Base-by-base conservation (phyloP, 2,113 vertebrate species). In the Symphodus melops region DNA sequence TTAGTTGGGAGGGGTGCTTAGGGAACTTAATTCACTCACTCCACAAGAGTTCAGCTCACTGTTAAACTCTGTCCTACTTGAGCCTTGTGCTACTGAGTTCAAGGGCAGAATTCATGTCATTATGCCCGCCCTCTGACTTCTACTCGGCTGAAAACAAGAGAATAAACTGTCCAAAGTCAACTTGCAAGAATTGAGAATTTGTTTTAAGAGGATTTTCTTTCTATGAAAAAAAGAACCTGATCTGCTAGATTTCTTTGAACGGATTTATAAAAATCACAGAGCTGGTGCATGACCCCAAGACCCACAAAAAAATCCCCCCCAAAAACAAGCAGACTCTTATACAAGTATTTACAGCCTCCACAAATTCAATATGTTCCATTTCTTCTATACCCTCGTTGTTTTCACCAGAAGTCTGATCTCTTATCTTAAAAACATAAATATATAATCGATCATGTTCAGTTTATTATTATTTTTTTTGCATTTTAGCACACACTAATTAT, bases 21-120 rank as follows among this genome's bases (percentile, higher is more conserved):
- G 37, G 87, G 88, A 89, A 92, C 79, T 88, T 73, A 67, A 88
- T 77, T 89, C 74, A 89, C 80, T 88, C 82, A 82, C 53, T 77
- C 64, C 20, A 81, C 84, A 71, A 54, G 55, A 75, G 64, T 56
- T 25, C 62, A 28, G 14, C 37, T 3, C n/a, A 12, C 49, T 20
- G 53, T 60, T 19, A 72, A 52, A 82, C 80, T 68, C 62, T 84
- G 79, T 39, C 39, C 77, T 85, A 49, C 17, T 81, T n/a, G 13
- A 33, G 51, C 12, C 46, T 74, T 56, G 63, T 72, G 58, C 5
- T 49, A 8, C 5, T 1, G 36, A 82, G 57, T 77, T 79, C 49
- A 77, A 62, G 55, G 41, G 13, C 37, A 61, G 13, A 8, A 20
- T 52, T 67, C 0, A 19, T 56, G 16, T 20, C 42, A 62, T 16